A percentile compares a stretch with the other conserved stretches of the same genome.
Evolutionary conservation across 2,797 vertebrate genomes (phyloP).

Genomic region (Lates japonicus): DNA sequence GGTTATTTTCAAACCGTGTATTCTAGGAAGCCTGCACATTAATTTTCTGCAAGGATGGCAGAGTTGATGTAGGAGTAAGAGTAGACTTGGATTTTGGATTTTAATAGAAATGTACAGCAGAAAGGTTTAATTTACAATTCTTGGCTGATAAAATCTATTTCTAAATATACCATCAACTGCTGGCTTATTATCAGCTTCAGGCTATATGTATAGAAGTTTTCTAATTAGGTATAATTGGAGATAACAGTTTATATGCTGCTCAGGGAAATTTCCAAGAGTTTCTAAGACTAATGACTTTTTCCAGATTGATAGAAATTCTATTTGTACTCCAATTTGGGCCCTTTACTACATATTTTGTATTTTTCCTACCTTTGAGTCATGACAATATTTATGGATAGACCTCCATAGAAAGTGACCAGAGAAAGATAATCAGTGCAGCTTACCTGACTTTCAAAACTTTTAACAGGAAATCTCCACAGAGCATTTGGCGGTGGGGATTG

Average conservation of each 20-base stretch:
- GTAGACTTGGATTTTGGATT: slow-evolving; percentile 11
- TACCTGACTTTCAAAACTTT: background rate
- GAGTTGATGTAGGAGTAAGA: background rate
- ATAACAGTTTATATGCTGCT: background rate
- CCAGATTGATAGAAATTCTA: too few relatives aligned
- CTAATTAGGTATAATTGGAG: background rate
- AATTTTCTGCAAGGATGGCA: too few relatives aligned
- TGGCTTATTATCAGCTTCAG: background rate
- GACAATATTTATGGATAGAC: too few relatives aligned
- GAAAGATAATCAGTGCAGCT: background rate
- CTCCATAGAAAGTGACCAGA: background rate
- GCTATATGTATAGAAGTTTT: background rate
- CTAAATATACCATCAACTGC: background rate
- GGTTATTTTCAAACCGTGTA: slow-evolving; percentile 28
- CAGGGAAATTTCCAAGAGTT: background rate
- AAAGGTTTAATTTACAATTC: slow-evolving; percentile 1
- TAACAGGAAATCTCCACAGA: background rate
- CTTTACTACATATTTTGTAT: background rate
- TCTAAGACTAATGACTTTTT: too few relatives aligned
- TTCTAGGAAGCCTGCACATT: background rate
- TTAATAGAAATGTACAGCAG: slow-evolving; percentile 22
- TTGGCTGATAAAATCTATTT: background rate
- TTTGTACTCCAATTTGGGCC: background rate
- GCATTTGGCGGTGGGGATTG: background rate
- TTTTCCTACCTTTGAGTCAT: background rate